Evolutionary conservation across 2,888 invertebrate genomes (phyloP).

Genomic region (Lepidochitona cinerea): DNA sequence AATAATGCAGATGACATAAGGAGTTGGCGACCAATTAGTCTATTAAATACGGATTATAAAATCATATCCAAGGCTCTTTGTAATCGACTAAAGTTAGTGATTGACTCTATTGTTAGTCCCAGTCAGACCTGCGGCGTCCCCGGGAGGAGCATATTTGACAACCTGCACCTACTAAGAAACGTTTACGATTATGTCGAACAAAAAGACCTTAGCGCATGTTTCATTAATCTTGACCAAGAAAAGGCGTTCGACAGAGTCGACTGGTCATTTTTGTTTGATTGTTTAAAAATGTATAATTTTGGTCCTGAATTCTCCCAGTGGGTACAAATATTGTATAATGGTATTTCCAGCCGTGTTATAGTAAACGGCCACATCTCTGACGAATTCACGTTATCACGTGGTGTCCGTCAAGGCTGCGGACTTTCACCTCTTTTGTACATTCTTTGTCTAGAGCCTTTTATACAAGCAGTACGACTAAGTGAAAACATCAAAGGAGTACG

Average conservation of each 20-base stretch:
- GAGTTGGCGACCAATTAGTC: slow-evolving; percentile 39
- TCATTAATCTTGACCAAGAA: slow-evolving; percentile 39
- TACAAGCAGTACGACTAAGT: not conserved
- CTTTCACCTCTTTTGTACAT: not conserved
- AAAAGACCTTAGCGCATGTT: slow-evolving; percentile 27
- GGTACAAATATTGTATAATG: slow-evolving; percentile 20
- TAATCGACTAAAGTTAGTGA: slow-evolving; percentile 26
- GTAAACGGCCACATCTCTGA: slow-evolving; percentile 1
- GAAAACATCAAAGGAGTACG: slow-evolving; percentile 15
- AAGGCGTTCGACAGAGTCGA: slow-evolving; percentile 43
- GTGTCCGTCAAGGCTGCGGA: slow-evolving; percentile 4
- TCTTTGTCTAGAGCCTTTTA: not conserved
- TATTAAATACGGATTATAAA: slow-evolving; percentile 40
- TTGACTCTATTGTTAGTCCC: slow-evolving; percentile 25
- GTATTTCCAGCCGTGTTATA: not conserved
- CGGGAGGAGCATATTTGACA: slow-evolving; percentile 37
- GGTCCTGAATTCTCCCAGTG: slow-evolving; percentile 29
- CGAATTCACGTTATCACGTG: not conserved
- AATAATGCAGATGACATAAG: too few species aligned
- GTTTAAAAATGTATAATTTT: slow-evolving; percentile 35
- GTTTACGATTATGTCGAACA: slow-evolving; percentile 33
- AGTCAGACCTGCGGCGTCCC: slow-evolving; percentile 38
- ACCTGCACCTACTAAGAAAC: slow-evolving; percentile 32
- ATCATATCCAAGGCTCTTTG: slow-evolving; percentile 35
- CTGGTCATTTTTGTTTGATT: slow-evolving; percentile 32